Base-by-base conservation (phyloP, 2,797 vertebrate species). In the Scleropages formosus region DNA sequence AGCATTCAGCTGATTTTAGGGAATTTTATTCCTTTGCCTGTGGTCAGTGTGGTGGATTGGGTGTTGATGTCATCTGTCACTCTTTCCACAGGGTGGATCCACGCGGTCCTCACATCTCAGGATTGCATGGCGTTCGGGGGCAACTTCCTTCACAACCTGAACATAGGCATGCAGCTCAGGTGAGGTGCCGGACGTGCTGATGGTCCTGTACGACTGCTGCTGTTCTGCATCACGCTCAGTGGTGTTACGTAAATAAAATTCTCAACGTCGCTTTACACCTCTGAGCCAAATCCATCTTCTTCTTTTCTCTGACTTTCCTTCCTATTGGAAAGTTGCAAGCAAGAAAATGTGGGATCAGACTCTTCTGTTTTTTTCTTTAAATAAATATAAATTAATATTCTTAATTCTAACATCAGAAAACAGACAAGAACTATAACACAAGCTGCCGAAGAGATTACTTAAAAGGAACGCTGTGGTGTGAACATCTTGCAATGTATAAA, bases 151-250 rank as follows among this genome's bases (percentile, higher is more conserved):
- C 98, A 99, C 91, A 98, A 99, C 91, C 97, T 99, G 84, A 98
- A 98, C 84, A 99, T 99, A 86, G 94, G 94, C 94, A 99, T 99
- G 97, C 98, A 99, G 91, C 97, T 99, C 95, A 98, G 96, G 98
- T 98, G 84, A 85, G 88, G 1, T 0, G 0, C 58, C 7, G 58
- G n/a, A n/a, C 24, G 49, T 15, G 4, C n/a, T 1, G 18, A 6
- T 22, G 24, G 24, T 27, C 49, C 16, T 39, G 53, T 9, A 7
- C 53, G 4, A 24, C 9, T 8, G 9, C 15, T 53, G 9, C 9
- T 53, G 49, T 8, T 53, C 15, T 53, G 8, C 58, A n/a, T 8
- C 9, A 53, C 9, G 49, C n/a, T n/a, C n/a, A n/a, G n/a, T n/a
- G 9, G 8, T 8, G 49, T 7, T 53, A 49, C 9, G 7, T 53